A percentile compares a stretch with the other conserved stretches of the same genome.
Conservation (phyloP, 2,113 vertebrate genomes). For the Seriola quinqueradiata region DNA sequence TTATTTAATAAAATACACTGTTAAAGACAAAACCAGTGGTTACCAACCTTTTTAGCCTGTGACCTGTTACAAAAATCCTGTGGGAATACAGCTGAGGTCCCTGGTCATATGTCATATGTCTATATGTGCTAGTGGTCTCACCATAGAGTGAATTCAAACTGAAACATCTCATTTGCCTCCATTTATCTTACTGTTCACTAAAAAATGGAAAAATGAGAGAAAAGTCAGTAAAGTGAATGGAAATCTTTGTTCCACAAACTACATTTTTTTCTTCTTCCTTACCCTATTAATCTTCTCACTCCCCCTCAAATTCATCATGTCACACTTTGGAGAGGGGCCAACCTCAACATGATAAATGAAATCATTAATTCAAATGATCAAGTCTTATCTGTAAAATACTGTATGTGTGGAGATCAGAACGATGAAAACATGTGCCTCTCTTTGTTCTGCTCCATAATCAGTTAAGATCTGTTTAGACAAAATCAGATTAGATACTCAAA, state of each 20-base stretch:
- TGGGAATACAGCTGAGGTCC: neutral
- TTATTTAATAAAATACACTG: neutral
- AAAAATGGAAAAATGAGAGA: neutral
- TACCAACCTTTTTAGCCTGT: neutral
- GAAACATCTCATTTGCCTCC: neutral
- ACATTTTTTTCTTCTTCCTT: too few relatives aligned
- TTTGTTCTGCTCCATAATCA: neutral
- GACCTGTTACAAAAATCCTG: neutral
- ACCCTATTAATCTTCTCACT: neutral
- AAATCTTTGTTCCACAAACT: neutral
- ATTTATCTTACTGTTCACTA: neutral
- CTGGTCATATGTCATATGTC: neutral
- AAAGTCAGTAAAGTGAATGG: neutral
- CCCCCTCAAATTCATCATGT: neutral
- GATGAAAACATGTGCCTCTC: neutral
- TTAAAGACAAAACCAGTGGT: neutral
- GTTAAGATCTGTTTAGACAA: neutral
- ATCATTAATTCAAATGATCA: neutral
- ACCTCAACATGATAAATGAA: neutral
- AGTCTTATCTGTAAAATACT: neutral
- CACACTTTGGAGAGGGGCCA: neutral
- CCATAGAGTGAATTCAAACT: neutral
- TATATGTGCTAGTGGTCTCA: neutral
- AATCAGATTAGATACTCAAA: neutral
- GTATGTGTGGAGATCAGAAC: neutral